Conservation (phyloP, 2,888 invertebrate species). For the Ypsolopha sequella region DNA sequence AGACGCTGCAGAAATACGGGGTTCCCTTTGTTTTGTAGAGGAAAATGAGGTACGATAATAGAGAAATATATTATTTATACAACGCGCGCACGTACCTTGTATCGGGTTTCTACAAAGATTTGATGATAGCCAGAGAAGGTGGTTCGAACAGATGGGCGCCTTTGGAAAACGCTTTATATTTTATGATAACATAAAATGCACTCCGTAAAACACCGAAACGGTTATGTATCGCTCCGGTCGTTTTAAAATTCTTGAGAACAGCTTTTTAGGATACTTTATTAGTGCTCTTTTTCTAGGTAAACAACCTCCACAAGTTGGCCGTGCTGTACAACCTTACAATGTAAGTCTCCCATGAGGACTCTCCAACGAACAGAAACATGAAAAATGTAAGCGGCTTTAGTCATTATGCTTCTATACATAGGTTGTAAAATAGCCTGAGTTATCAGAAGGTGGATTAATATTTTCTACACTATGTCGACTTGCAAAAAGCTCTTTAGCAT, state of each 20-base stretch:
- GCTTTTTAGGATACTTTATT: too few species aligned
- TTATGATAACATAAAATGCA: too few species aligned
- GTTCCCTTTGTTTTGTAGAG: conserved; percentile 23
- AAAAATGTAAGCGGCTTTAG: neutral
- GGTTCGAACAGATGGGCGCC: neutral
- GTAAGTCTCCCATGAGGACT: neutral
- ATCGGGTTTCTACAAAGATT: conserved; percentile 25
- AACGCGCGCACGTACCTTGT: conserved; percentile 28
- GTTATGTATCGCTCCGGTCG: too few species aligned
- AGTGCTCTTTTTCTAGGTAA: too few species aligned
- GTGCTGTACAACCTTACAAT: too few species aligned
- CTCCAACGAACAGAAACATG: neutral
- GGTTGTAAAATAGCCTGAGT: neutral
- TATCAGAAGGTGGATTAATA: too few species aligned
- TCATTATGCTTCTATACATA: neutral
- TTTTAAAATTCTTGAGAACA: too few species aligned
- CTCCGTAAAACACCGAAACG: too few species aligned
- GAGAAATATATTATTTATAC: conserved; percentile 48
- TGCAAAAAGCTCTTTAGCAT: too few species aligned
- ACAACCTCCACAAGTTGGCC: too few species aligned
- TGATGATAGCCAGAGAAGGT: conserved; percentile 30
- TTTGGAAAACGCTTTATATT: too few species aligned
- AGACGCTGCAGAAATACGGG: neutral
- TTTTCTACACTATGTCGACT: too few species aligned
- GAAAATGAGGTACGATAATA: conserved; percentile 34